Evolutionary conservation across 2,888 invertebrate species (phyloP), one percentile per base, ranked within the genome.

Genomic region (Dorcus hopei): DNA sequence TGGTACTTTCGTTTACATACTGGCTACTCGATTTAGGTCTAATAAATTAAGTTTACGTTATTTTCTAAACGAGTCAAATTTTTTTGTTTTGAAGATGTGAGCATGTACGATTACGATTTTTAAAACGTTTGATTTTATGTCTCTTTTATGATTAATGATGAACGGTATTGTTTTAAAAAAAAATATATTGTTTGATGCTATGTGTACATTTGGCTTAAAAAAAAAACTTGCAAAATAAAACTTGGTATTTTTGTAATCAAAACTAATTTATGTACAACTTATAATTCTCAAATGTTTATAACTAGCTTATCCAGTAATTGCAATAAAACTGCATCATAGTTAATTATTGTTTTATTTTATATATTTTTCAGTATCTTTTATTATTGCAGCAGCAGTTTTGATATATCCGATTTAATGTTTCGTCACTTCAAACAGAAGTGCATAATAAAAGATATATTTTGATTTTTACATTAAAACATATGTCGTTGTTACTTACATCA

Each of bases 281-380:
- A 62, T 58, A 57, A 54, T 59, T 56, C 58, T 49, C 49, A 61
- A 58, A 57, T 54, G 45, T 57, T 52, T 63, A 59, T 63, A 64
- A 64, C 58, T 59, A 55, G 64, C 65, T 66, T 65, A 49, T 62
- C 59, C 49, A 61, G 64, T 63, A 62, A 61, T 59, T 60, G 59
- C 61, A 66, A 64, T 66, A 58, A 66, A 66, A 64, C 54, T 64
- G 61, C 64, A 61, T 64, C 61, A 65, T 58, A 61, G 56, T 60
- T 62, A 52, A 26, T 49, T 56, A 50, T 54, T 53, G 41, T 57
- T 62, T 57, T 62, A 54, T 57, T 56, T 42, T 38, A 38, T 42
- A 14, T 41, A 43, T 43, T 43, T n/a, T 16, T 43, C 16, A 41
- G 19, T 19, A 41, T 41, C 3, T 41, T 41, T 41, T 41, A 41